Percentiles rank a stretch among this genome's conserved stretches.
Evolutionary conservation across 2,888 invertebrate genomes (phyloP).

Genomic region (Oxyscelio sp.): DNA sequence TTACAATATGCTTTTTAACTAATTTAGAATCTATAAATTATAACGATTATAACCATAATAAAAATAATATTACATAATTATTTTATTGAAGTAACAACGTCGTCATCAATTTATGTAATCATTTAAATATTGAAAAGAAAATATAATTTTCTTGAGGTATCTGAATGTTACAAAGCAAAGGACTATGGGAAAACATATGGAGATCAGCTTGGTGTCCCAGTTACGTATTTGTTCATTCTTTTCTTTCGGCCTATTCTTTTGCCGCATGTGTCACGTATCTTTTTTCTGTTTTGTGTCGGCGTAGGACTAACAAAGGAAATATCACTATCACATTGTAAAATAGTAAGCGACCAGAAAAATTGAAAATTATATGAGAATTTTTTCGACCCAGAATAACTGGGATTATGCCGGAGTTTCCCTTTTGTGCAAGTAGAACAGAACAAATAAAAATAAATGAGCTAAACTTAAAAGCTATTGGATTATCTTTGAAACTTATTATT

Average conservation of each 20-base stretch:
- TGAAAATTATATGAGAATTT: constrained; percentile 48
- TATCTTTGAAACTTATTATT: too few species aligned
- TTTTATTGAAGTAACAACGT: too few species aligned
- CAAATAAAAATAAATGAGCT: background rate
- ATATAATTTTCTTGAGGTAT: too few species aligned
- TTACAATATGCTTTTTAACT: too few species aligned
- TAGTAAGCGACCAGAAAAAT: constrained; percentile 44
- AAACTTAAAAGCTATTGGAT: too few species aligned
- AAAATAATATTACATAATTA: too few species aligned
- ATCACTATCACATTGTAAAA: constrained; percentile 36
- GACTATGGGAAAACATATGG: constrained; percentile 6
- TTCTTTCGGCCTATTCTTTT: constrained; percentile 30
- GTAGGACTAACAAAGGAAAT: constrained; percentile 47
- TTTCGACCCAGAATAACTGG: constrained; percentile 32
- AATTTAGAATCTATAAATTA: too few species aligned
- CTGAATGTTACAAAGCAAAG: too few species aligned
- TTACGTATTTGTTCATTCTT: constrained; percentile 22
- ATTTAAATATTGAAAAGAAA: too few species aligned
- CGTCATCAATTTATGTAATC: too few species aligned
- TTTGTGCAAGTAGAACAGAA: background rate
- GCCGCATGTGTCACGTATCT: constrained; percentile 30
- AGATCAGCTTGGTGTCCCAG: constrained; percentile 22
- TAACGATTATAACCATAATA: too few species aligned
- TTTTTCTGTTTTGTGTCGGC: constrained; percentile 30
- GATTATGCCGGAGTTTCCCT: constrained; percentile 4